phyloP scores from a whole-genome alignment of 2,888 invertebrate genomes.

The Philhelius pedissequus region DNA sequence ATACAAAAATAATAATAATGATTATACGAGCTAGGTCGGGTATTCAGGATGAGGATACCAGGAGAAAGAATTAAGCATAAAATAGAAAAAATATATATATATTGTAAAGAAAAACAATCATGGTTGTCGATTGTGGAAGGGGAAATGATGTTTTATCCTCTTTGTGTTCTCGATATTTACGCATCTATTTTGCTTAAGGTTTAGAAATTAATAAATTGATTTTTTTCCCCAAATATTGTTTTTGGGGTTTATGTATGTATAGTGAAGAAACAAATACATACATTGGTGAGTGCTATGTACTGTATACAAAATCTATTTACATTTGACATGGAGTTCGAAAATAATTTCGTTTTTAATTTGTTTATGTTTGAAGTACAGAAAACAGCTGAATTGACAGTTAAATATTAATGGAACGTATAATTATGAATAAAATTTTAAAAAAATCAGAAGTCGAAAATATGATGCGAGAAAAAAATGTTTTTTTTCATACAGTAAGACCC shows the following conservation, averaged over 20 bases:
- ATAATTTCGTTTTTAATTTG: too few relatives aligned
- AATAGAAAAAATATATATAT: neutral
- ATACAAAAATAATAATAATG: neutral
- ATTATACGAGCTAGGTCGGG: neutral
- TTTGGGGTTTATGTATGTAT: neutral
- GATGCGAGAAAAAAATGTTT: too few relatives aligned
- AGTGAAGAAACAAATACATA: neutral
- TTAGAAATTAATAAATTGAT: neutral
- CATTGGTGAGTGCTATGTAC: too few relatives aligned
- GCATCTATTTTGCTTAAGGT: neutral
- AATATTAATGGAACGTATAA: too few relatives aligned
- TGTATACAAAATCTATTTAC: too few relatives aligned
- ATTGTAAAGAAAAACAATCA: constrained; percentile 4
- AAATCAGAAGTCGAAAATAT: too few relatives aligned
- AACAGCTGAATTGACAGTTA: too few relatives aligned
- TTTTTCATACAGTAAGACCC: too few relatives aligned
- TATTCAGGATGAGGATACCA: too few relatives aligned
- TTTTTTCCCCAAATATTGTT: neutral
- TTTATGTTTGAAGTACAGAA: too few relatives aligned
- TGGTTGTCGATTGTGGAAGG: neutral
- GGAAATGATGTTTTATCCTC: neutral
- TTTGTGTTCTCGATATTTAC: neutral
- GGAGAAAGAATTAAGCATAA: neutral
- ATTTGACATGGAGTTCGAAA: too few relatives aligned
- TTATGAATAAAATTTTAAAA: too few relatives aligned